Base-by-base conservation (phyloP, 1,140 invertebrate species). In the Antheraea mylitta region DNA sequence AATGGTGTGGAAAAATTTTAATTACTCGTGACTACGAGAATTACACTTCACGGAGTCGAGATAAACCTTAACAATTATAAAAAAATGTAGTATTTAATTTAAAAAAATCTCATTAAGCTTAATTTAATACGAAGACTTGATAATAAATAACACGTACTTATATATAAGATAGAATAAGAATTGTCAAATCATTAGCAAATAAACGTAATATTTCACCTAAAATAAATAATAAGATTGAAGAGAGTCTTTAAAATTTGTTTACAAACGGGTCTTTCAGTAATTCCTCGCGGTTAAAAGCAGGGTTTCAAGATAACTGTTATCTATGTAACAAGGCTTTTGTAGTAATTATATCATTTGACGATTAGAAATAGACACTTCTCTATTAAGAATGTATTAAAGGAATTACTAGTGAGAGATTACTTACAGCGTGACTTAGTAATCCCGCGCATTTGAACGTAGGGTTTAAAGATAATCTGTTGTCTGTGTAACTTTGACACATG, bases 51-150 rank as follows among this genome's bases (percentile, higher is more conserved):
- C 7, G 7, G 38, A 42, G 38, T 9, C 38, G 11, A 42, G 38
- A 42, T 42, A 42, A 42, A 42, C 11, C 38, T 53, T 53, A 53
- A 16, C 16, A 53, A 16, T 16, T 42, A 42, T 42, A 42, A 53
- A 53, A 62, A 38, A 68, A 38, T 0, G 10, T 64, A 61, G 45
- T 68, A 68, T 64, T 68, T 63, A 58, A 69, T 68, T 66, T 66
- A 63, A 62, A 61, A n/a, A 30, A 72, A 58, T 72, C 11, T 13
- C 58, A 58, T 63, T 70, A 30, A 30, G 22, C 22, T 30, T 30
- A 65, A 63, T 67, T 42, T 68, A 70, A 69, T 18, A 68, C 67
- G 64, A 69, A 69, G 64, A 71, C 69, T 68, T 73, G 38, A 19
- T 67, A 38, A 69, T 62, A 36, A 7, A n/a, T 13, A 36, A 16